Evolutionary conservation across 2,113 vertebrate genomes (phyloP), one percentile per base, ranked within the genome.

Genomic region (Lathamus discolor): DNA sequence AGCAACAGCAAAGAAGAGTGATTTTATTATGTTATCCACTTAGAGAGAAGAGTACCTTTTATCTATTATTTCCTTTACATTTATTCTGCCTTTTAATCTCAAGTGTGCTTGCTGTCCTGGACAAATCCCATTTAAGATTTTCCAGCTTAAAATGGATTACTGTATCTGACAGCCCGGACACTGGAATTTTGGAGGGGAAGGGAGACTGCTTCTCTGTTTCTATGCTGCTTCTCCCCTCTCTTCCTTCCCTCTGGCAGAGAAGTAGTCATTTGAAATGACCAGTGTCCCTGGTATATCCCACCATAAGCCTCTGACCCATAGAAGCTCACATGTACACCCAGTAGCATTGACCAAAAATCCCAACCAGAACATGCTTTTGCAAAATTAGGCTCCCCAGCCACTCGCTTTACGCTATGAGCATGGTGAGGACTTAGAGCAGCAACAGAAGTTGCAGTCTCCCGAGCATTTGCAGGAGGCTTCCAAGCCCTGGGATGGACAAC

Each of bases 11-110:
- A 61, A 86, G 68, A 41, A 79, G 31, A 93, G 24, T 22, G 29
- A 66, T 89, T 44, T 57, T 82, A 86, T 25, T 8, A 48, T 43
- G 62, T 91, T 95, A 82, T 41, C 62, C 81, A 76, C 77, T 86
- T 75, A 66, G 33, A 89, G 39, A 75, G 37, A 74, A 83, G 80
- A 95, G 61, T 52, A 72, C 44, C 33, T 93, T 92, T 75, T 92
- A 80, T 74, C 55, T 81, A 2, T 75, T 86, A 72, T 48, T 75
- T 90, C 29, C 69, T 86, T 80, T 83, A 67, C 80, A 75, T 90
- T 92, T 93, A 69, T 86, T 95, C 54, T 91, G 33, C 74, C 83
- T 93, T 95, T 77, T 93, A 92, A 66, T 93, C 81, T 89, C 62
- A 62, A 82, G 49, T 49, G 59, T 84, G 33, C 85, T 94, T 86